Percentiles rank a stretch among this genome's conserved stretches.
Conservation (phyloP, 1,140 invertebrate genomes). For the Halyomorpha halys region DNA sequence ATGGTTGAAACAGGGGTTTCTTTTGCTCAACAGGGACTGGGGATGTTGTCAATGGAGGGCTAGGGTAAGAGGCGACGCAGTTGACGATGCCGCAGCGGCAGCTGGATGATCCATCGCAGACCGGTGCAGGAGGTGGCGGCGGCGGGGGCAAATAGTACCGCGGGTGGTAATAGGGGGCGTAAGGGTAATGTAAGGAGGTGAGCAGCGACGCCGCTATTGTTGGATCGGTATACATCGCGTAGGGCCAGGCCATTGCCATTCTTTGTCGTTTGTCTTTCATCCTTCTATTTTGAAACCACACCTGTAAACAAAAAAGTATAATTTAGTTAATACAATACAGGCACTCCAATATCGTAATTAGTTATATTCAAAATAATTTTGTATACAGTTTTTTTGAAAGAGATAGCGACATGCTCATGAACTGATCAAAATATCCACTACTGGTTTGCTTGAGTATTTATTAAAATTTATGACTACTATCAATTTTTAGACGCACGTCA, state of each 20-base stretch:
- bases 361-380: too few species aligned
- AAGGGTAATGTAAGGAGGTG: constrained; percentile 33
- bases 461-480: too few species aligned
- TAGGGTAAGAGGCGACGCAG: constrained; percentile 28
- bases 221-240: constrained; percentile 86
- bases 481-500: too few species aligned
- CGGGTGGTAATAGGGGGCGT: constrained; percentile 27
- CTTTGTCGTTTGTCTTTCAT: constrained; percentile 98
- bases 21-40: constrained; percentile 22
- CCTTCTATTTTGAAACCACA: constrained; percentile 98
- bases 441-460: too few species aligned
- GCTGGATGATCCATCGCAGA: constrained; percentile 37
- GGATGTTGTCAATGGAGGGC: neutral
- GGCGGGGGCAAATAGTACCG: constrained; percentile 24
- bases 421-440: too few species aligned
- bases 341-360: too few species aligned
- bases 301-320: constrained; percentile 45
- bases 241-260: constrained; percentile 88
- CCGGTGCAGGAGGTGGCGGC: constrained; percentile 28
- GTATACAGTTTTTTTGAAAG: too few species aligned
- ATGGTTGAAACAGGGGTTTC: constrained; percentile 32
- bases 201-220: constrained; percentile 77
- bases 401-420: too few species aligned
- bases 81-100: constrained; percentile 34
- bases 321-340: too few species aligned